phyloP scores from a whole-genome alignment of 1,140 invertebrate genomes.

The Lysiphlebus fabarum region DNA sequence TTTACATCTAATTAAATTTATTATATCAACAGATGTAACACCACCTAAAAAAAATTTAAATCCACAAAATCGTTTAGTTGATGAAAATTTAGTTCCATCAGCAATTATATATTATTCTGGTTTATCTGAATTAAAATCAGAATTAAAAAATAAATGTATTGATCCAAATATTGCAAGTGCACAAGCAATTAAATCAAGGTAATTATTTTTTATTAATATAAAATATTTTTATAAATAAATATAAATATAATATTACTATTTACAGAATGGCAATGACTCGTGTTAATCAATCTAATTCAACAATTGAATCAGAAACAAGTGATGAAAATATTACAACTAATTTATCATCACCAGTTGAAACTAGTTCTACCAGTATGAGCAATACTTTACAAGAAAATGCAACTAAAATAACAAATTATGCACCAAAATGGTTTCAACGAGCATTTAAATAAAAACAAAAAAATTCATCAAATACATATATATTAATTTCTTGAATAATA shows the following conservation, averaged over 20 bases:
- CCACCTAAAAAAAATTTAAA: constrained; percentile 69
- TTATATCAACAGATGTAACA: constrained; percentile 63
- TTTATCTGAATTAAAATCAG: constrained; percentile 47
- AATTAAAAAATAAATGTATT: constrained; percentile 51
- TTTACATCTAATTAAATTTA: constrained; percentile 24
- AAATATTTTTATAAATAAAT: not conserved
- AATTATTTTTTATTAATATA: constrained; percentile 22
- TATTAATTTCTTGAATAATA: not conserved
- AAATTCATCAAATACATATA: too few relatives aligned
- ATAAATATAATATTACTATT: constrained; percentile 21
- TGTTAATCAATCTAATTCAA: constrained; percentile 13
- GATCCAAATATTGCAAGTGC: constrained; percentile 49
- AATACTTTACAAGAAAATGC: not conserved
- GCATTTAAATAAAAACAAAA: constrained; percentile 36
- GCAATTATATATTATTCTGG: constrained; percentile 69
- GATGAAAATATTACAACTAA: constrained; percentile 23
- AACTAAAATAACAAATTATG: constrained; percentile 29
- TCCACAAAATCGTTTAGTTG: constrained; percentile 59
- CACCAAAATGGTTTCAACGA: constrained; percentile 54
- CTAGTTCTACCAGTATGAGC: constrained; percentile 15
- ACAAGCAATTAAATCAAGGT: constrained; percentile 53
- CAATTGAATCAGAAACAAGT: not conserved
- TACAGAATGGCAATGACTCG: constrained; percentile 25
- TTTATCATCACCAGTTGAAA: constrained; percentile 18
- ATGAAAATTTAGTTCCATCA: constrained; percentile 71